These are phyloP conservation scores for Dasypogon diadema DNA, from an alignment of 2,888 invertebrate genomes.

Conservation along the genomic window DNA sequence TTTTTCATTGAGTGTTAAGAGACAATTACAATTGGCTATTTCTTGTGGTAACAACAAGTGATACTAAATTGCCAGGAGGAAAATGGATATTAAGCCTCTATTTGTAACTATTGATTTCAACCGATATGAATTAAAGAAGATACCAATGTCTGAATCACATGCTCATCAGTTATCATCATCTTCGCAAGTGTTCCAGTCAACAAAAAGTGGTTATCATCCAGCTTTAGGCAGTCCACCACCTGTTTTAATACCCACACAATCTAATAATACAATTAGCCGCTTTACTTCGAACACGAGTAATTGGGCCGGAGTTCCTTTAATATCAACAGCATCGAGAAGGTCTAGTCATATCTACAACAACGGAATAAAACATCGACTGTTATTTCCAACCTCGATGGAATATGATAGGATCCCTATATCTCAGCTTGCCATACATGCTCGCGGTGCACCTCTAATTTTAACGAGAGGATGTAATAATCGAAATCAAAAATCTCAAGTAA, in stretches of 20 bases:
- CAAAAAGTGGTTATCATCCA: too few relatives aligned
- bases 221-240: slow-evolving; percentile 54
- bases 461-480: slow-evolving; percentile 72
- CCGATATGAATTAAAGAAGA: too few relatives aligned
- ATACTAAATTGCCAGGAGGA: too few relatives aligned
- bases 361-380: slow-evolving; percentile 46
- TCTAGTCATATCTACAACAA: slow-evolving; percentile 30
- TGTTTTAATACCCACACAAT: slow-evolving; percentile 17
- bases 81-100: too few relatives aligned
- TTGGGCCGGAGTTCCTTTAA: slow-evolving; percentile 85
- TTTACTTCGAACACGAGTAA: slow-evolving; percentile 68
- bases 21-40: too few relatives aligned
- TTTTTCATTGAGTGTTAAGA: too few relatives aligned
- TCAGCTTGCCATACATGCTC: slow-evolving; percentile 84
- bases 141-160: too few relatives aligned
- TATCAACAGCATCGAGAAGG: slow-evolving; percentile 77
- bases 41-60: too few relatives aligned
- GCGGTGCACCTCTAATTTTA: slow-evolving; percentile 86
- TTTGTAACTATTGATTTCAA: too few relatives aligned
- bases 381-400: slow-evolving; percentile 56
- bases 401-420: slow-evolving; percentile 70
- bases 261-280: slow-evolving; percentile 55
- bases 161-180: slow-evolving; percentile 48
- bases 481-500: not conserved
- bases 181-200: too few relatives aligned